Percentiles rank a stretch among this genome's conserved stretches.
Evolutionary conservation across 2,888 invertebrate genomes (phyloP).

Genomic region (Phlogophora meticulosa): DNA sequence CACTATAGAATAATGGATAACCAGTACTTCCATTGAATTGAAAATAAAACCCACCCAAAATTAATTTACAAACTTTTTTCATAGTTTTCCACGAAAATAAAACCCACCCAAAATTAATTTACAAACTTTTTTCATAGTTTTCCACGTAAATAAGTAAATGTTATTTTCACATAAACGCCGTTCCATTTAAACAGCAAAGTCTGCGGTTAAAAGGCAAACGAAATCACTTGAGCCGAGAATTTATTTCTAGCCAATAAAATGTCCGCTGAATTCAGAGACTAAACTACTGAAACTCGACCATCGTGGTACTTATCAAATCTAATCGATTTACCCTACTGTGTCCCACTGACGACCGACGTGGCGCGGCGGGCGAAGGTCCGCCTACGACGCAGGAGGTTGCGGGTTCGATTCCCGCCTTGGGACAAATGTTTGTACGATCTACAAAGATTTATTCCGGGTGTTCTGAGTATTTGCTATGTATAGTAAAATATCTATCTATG

Average conservation of each 20-base stretch:
- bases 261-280: background rate
- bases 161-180: conserved; percentile 12
- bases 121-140: background rate
- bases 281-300: background rate
- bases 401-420: too few species aligned
- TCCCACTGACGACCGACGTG: too few species aligned
- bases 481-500: too few species aligned
- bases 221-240: conserved; percentile 13
- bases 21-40: conserved; percentile 5
- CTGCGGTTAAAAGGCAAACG: conserved; percentile 17
- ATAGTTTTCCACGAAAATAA: conserved; percentile 9
- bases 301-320: background rate
- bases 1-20: conserved; percentile 1
- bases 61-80: background rate
- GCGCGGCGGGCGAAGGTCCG: too few species aligned
- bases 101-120: background rate
- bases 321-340: too few species aligned
- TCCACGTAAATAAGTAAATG: conserved; percentile 3
- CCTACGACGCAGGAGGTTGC: too few species aligned
- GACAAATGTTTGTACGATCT: too few species aligned
- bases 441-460: too few species aligned
- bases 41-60: conserved; percentile 3
- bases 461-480: too few species aligned
- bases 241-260: conserved; percentile 19
- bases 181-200: conserved; percentile 9